These are phyloP conservation scores for Sciurus vulgaris DNA, from an alignment of 2,797 vertebrate species.

Conservation along the genomic window DNA sequence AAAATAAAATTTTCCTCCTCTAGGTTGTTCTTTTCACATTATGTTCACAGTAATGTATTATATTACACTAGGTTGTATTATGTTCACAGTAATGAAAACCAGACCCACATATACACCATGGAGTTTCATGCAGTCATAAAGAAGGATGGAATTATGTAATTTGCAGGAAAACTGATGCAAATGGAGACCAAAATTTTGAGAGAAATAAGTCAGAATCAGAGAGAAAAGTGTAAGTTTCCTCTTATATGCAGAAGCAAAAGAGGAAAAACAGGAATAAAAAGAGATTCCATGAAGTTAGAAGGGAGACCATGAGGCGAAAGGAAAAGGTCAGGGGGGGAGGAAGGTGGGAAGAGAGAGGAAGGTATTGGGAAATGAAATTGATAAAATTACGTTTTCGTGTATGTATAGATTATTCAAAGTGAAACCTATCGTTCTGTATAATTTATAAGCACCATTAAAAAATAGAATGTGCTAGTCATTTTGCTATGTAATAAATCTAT, in stretches of 20 bases:
- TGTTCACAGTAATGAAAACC: too few species aligned
- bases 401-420: neutral
- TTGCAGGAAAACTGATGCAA: neutral
- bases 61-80: too few species aligned
- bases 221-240: neutral
- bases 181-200: neutral
- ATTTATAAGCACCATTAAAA: neutral
- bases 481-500: neutral
- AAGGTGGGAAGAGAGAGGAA: neutral
- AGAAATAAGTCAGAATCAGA: neutral
- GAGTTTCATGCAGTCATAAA: too few species aligned
- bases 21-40: too few species aligned
- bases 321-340: neutral
- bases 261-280: neutral
- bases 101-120: too few species aligned
- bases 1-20: too few species aligned
- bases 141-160: neutral
- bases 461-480: neutral
- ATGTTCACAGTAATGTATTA: too few species aligned
- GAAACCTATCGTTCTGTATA: neutral
- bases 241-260: neutral
- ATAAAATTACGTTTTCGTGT: too few species aligned
- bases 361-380: neutral
- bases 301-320: too few species aligned
- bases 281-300: too few species aligned